phyloP scores from a whole-genome alignment of 2,797 vertebrate genomes.

The Manis pentadactyla region DNA sequence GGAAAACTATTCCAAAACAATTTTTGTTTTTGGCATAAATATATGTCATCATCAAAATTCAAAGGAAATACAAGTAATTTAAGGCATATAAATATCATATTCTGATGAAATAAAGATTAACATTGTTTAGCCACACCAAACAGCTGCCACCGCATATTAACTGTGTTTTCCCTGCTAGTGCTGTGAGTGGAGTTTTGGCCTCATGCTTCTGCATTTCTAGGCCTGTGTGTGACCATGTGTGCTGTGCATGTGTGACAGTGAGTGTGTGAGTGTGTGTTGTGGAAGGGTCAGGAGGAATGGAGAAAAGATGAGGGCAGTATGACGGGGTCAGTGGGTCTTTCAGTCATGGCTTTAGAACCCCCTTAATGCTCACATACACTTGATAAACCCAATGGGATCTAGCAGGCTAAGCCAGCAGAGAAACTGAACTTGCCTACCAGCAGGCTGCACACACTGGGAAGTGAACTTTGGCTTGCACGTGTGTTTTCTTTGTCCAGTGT shows the following conservation, averaged over 20 bases:
- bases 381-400: neutral
- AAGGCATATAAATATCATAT: neutral
- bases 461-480: neutral
- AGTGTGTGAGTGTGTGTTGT: neutral
- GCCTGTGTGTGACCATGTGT: neutral
- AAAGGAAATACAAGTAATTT: neutral
- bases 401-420: neutral
- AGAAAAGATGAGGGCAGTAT: neutral
- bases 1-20: conserved; percentile 25
- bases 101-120: neutral
- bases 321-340: neutral
- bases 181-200: neutral
- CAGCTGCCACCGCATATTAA: neutral
- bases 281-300: neutral
- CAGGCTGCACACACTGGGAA: neutral
- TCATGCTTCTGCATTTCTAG: neutral
- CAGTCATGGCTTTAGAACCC: neutral
- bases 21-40: conserved; percentile 41
- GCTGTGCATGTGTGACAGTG: too few species aligned
- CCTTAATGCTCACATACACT: neutral
- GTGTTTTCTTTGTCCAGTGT: neutral
- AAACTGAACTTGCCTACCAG: neutral
- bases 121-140: neutral
- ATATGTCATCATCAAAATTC: neutral
- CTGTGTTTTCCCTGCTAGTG: neutral